Evolutionary conservation across 2,888 invertebrate genomes (phyloP), one percentile per base, ranked within the genome.

Genomic region (Pinctada fucata): DNA sequence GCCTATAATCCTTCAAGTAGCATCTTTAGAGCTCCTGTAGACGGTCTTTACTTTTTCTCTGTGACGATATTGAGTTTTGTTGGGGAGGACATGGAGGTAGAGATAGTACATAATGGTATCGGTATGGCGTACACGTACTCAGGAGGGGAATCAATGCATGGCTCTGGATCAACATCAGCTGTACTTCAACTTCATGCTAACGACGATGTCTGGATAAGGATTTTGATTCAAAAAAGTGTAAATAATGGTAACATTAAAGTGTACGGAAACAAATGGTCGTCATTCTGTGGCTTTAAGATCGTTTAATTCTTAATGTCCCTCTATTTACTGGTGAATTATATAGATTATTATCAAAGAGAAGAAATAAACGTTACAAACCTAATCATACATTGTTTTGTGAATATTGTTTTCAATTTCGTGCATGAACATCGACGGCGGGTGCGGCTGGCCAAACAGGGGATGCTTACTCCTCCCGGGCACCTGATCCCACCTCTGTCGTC

Each of bases 11-110:
- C 64, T 10, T 8, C 47, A 3, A 64, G 45, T 4, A 64, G 64
- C 13, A 16, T 72, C 6, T 75, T 75, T 66, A 31, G 8, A 67
- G 51, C 67, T 2, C 75, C 67, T 3, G 31, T n/a, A 3, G 52
- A 10, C 10, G 75, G 75, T 50, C 67, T 75, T 4, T 75, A 75
- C 13, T 75, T 50, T 52, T 75, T 75, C 47, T 75, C 75, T 2
- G 75, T 65, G 2, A 68, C 64, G 3, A 47, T 67, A 45, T 47
- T 75, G 51, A 16, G n/a, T 3, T 31, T n/a, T 10, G n/a, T 45
- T 16, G 16, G n/a, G 2, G 67, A 67, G 58, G 45, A 67, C 31
- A 48, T 75, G 6, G 75, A 75, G 67, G 6, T 52, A 0, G 67
- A 75, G 45, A 31, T 75, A 45, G 75, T 75, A 3, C 2, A 52